Conservation (phyloP, 2,113 vertebrate species). For the Spilogale gracilis region DNA sequence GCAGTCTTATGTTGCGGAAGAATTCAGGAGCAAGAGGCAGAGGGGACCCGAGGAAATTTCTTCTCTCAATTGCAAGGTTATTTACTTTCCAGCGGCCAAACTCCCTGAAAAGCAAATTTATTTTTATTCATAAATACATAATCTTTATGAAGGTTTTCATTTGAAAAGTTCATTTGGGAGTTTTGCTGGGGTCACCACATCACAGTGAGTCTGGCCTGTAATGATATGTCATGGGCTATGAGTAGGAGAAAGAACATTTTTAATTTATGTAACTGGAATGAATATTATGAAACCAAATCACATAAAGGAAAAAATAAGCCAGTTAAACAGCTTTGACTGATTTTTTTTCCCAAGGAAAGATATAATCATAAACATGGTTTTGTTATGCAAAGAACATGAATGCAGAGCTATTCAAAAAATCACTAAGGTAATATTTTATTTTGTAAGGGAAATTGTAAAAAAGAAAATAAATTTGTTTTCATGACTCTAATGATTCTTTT, state of each 20-base stretch:
- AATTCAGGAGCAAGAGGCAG: slow-evolving; percentile 97
- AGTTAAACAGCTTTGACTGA: background rate
- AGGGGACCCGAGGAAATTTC: slow-evolving; percentile 95
- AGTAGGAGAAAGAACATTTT: slow-evolving; percentile 6
- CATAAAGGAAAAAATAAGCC: background rate
- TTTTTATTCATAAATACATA: slow-evolving; percentile 81
- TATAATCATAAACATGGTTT: background rate
- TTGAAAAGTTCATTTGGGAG: slow-evolving; percentile 74
- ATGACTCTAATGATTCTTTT: background rate
- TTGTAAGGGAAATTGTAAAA: background rate
- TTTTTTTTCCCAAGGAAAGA: background rate
- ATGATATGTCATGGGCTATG: background rate
- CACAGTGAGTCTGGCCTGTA: slow-evolving; percentile 30
- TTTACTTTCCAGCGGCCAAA: slow-evolving; percentile 99
- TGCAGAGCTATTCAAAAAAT: background rate
- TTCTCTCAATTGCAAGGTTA: slow-evolving; percentile 96
- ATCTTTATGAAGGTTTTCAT: slow-evolving; percentile 77
- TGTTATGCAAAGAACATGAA: slow-evolving; percentile 19
- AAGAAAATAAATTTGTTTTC: slow-evolving; percentile 20
- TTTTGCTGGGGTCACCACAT: slow-evolving; percentile 38
- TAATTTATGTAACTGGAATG: slow-evolving; percentile 64
- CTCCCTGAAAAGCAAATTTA: slow-evolving; percentile 91
- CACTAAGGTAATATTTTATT: background rate
- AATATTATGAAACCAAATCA: slow-evolving; percentile 48
- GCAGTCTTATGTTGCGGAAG: slow-evolving; percentile 96